Base-by-base conservation (phyloP, 1,140 invertebrate genomes). In the Penaeus chinensis region DNA sequence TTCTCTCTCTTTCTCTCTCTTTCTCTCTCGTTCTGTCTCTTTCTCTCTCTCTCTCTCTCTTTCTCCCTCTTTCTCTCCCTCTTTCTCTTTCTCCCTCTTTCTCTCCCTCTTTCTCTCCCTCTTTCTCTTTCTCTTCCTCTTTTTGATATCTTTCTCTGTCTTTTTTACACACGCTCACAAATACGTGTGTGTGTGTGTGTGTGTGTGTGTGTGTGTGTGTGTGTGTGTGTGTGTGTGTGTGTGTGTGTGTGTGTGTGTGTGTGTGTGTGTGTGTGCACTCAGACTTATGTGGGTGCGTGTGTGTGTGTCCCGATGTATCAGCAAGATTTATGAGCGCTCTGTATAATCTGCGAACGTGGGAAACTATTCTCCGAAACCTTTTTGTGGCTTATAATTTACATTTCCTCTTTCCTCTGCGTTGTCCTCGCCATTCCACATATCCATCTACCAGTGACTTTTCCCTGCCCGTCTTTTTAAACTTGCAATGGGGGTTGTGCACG, bases 151-250 rank as follows among this genome's bases (percentile, higher is more conserved):
- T 81, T 11, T 60, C 7, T 22, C 18, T 71, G 3, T 71, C 69
- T 71, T 22, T 71, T n/a, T 71, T 79, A 42, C n/a, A 79, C 54
- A 79, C n/a, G 54, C 54, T 42, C n/a, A 79, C 54, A 79, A 18
- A 79, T 79, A 79, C 42, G 42, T 79, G 54, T 42, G 54, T 79
- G 54, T 42, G 19, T 69, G 19, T 69, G 19, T 69, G 11, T 69
- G 11, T 69, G 11, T 69, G 11, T 20, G 66, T 69, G 66, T 69
- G 19, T 69, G 27, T 69, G 27, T 69, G 27, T 69, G 27, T 69
- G 27, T 69, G 19, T 69, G 65, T 69, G 65, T 69, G 65, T 22
- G 22, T 71, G 2, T 71, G 69, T n/a, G 69, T 71, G n/a, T 71
- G n/a, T 24, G 69, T 71, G 69, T 71, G 19, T 71, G 69, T 71